These are phyloP conservation scores for Aphrocallistes beatrix DNA, from an alignment of 37 sponge, comb jelly and placozoan species.

Conservation along the genomic window DNA sequence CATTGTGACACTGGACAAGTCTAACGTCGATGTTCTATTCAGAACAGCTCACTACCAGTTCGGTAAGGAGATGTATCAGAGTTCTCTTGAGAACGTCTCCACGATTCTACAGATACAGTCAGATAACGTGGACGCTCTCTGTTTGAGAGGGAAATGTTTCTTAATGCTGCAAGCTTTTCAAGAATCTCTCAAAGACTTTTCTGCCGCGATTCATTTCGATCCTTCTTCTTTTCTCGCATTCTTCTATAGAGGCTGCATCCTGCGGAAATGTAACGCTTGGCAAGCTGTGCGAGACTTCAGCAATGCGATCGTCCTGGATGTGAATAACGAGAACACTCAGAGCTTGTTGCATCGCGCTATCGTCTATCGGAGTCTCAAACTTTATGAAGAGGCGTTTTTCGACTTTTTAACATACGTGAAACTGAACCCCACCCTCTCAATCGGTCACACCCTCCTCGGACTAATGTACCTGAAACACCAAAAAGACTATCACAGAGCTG, in stretches of 20 bases:
- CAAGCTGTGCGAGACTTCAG: constrained; percentile 74
- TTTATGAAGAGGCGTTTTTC: constrained; percentile 61
- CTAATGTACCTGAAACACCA: constrained; percentile 41
- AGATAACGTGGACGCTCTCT: not conserved
- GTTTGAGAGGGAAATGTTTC: not conserved
- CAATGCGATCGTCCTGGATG: constrained; percentile 54
- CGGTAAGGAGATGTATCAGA: not conserved
- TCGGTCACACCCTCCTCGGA: constrained; percentile 62
- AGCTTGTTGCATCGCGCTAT: not conserved
- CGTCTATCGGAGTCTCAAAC: not conserved
- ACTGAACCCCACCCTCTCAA: constrained; percentile 40
- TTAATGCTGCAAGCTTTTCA: constrained; percentile 15
- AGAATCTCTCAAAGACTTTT: constrained; percentile 65
- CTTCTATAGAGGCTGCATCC: constrained; percentile 64
- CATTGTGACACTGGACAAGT: not conserved
- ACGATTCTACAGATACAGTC: not conserved
- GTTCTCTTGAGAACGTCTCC: not conserved
- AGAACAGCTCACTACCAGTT: not conserved
- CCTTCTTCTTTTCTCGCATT: constrained; percentile 48
- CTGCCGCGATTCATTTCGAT: constrained; percentile 73
- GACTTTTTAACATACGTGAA: constrained; percentile 59
- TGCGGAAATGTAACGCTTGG: constrained; percentile 40
- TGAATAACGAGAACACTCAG: not conserved
- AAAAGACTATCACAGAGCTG: constrained; percentile 31
- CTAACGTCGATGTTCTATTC: not conserved